Evolutionary conservation across 2,113 vertebrate species (phyloP), one percentile per base, ranked within the genome.

Genomic region (Heterochromis multidens): DNA sequence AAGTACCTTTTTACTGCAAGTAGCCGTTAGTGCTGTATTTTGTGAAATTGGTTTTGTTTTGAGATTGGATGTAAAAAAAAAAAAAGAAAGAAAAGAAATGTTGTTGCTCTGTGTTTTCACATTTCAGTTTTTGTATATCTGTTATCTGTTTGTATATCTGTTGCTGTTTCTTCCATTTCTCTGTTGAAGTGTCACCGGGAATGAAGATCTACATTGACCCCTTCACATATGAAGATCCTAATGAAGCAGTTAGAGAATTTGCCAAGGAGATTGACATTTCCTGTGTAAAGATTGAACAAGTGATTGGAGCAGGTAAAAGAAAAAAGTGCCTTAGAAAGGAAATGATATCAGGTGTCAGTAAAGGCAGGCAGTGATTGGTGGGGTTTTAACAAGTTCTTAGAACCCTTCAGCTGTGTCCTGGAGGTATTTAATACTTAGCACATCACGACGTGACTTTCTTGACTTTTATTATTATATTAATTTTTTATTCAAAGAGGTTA

Each of bases 201-300:
- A 99, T 99, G 98, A 99, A 99, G 95, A 99, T 99, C 90, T 99
- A 99, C 86, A 99, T 99, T 0, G 98, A 99, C 74, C 92, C 92
- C 12, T 93, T 92, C 83, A 93, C 92, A 2, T 93, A 93, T 19
- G 92, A 93, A 81, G 98, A 99, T 84, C 98, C 98, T 83, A 99
- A 99, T 1, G 98, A 99, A 80, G 98, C 98, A 0, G 98, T 99
- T 56, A 94, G 98, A 59, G 98, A 99, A 90, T 99, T 99, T 88
- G 98, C 98, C 74, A 99, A 99, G 91, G 98, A 99, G 95, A 99
- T 99, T 2, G 98, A 99, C 90, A 97, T 98, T 92, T 97, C 97
- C 54, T 98, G 97, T 93, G 98, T 99, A 88, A 99, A 99, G 96
- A 99, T 99, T 4, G 98, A 99, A 93, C 98, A 99, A 94, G 98